Evolutionary conservation across 2,888 invertebrate species (phyloP).

Genomic region (Lasioglossum figueresi): DNA sequence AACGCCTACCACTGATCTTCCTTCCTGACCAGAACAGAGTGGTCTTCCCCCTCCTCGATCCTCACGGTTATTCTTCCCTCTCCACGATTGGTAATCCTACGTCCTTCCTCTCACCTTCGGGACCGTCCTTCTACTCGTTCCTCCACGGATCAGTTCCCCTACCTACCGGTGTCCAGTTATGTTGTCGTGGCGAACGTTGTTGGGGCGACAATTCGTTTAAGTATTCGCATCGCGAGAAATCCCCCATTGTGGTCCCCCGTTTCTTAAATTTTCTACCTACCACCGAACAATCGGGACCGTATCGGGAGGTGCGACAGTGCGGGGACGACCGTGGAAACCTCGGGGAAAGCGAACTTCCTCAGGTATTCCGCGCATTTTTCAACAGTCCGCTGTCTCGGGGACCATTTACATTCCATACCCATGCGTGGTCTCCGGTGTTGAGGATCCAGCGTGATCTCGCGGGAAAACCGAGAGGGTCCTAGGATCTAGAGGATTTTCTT

Average conservation of each 20-base stretch:
- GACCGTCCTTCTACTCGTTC: constrained; percentile 63
- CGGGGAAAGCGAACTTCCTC: neutral
- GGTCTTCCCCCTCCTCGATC: constrained; percentile 55
- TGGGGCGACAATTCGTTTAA: constrained; percentile 49
- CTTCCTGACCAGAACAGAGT: constrained; percentile 44
- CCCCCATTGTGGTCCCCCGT: neutral
- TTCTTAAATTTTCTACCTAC: neutral
- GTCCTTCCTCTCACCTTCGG: constrained; percentile 53
- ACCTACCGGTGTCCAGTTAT: constrained; percentile 83
- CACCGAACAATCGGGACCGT: neutral
- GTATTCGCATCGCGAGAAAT: constrained; percentile 34
- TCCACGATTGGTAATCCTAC: constrained; percentile 25
- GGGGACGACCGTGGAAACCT: constrained; percentile 14
- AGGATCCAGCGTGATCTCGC: constrained; percentile 38
- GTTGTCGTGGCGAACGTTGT: constrained; percentile 79
- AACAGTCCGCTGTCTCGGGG: constrained; percentile 4
- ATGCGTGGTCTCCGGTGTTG: constrained; percentile 48
- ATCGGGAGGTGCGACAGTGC: constrained; percentile 13
- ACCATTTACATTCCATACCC: constrained; percentile 56
- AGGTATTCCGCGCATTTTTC: constrained; percentile 6
- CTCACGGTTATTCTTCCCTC: constrained; percentile 27
- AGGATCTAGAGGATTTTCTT: neutral
- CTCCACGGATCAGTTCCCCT: constrained; percentile 82
- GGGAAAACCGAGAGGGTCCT: neutral
- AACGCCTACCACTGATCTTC: constrained; percentile 61